Base-by-base conservation (phyloP, 2,888 invertebrate species). In the Perizoma affinitatum region DNA sequence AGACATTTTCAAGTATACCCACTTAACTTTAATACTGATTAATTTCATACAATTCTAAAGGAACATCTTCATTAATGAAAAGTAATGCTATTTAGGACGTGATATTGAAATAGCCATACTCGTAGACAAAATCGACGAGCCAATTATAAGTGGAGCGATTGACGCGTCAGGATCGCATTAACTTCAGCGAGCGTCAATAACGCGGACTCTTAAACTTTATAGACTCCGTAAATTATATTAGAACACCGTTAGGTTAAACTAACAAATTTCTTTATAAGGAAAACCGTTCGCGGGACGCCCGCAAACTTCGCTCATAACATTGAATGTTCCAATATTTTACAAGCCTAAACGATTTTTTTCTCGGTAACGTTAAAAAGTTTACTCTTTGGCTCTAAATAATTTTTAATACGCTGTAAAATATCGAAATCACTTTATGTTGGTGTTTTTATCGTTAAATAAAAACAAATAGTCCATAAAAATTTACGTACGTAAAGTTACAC, bases 151-250 rank as follows among this genome's bases (percentile, higher is more conserved):
- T 72, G 75, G 63, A 71, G 71, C 75, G 80, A 84, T 82, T 79
- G 80, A 71, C 70, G 78, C 76, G 66, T 69, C 76, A 69, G 76
- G 79, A 84, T 83, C 78, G 81, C 82, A 84, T 87, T 86, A 88
- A 82, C 83, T 84, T 80, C 74, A 75, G 68, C 76, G 79, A 82
- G 73, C 80, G 82, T 85, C 86, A 86, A 84, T 86, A 84, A 79
- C 79, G 78, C 66, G 71, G 78, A 83, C 77, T 83, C 76, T 90
- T 86, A 87, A 87, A 87, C 78, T 89, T 90, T 86, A 90, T 85
- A 67, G 78, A 78, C 74, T 74, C 75, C 79, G 83, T 88, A 87
- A 87, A 88, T 90, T 84, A 88, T 22, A 22, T 87, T 86, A 86
- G 82, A 84, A 81, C 84, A 74, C 81, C 82, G 78, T 85, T 84